Evolutionary conservation across 2,888 invertebrate species (phyloP).

Genomic region (Plemyria rubiginata): DNA sequence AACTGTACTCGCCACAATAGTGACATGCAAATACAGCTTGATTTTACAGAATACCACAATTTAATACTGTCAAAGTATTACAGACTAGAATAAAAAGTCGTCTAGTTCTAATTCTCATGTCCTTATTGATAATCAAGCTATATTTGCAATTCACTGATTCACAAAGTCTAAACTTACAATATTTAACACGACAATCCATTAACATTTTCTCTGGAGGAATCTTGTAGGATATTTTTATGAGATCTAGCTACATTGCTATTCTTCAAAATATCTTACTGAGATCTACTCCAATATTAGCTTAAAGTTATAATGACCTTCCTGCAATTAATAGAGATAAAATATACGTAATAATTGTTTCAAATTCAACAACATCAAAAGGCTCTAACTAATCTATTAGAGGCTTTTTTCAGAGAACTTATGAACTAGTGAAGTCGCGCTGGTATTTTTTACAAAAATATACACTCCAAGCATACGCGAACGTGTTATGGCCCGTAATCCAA

Average conservation of each 20-base stretch:
- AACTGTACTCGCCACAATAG: constrained; percentile 18
- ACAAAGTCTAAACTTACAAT: constrained; percentile 64
- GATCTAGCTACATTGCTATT: constrained; percentile 35
- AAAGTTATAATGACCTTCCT: constrained; percentile 10
- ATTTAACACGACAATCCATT: constrained; percentile 63
- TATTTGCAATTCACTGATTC: constrained; percentile 14
- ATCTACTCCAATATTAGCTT: constrained; percentile 10
- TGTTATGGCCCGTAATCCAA: background rate
- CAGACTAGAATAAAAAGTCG: constrained; percentile 5
- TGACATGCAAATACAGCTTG: constrained; percentile 18
- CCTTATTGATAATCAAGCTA: background rate
- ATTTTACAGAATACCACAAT: constrained; percentile 10
- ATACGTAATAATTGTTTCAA: constrained; percentile 13
- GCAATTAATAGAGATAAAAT: constrained; percentile 12
- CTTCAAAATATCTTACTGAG: constrained; percentile 21
- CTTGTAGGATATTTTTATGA: constrained; percentile 31
- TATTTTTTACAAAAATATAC: constrained; percentile 30
- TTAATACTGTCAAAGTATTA: constrained; percentile 8
- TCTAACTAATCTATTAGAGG: constrained; percentile 14
- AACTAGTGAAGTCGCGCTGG: constrained; percentile 14
- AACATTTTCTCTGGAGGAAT: constrained; percentile 28
- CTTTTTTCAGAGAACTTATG: constrained; percentile 13
- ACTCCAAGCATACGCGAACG: constrained; percentile 10
- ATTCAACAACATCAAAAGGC: constrained; percentile 25
- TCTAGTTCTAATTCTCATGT: background rate